phyloP scores from a whole-genome alignment of 35 echinoderm and acorn worm genomes.

The Acanthaster planci region DNA sequence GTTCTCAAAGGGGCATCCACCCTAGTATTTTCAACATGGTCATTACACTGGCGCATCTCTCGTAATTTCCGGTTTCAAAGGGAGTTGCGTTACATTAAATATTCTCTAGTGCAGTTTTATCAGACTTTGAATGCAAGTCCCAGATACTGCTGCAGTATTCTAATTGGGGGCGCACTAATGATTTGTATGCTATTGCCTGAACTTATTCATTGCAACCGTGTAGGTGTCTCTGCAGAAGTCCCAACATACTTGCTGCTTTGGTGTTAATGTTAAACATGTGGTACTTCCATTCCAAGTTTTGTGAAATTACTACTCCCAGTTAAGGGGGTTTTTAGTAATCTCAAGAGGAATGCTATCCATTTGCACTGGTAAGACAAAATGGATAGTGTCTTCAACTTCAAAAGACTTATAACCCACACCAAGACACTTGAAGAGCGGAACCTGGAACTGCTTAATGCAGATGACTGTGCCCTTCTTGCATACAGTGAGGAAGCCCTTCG shows the following conservation, averaged over 20 bases:
- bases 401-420: too few relatives aligned
- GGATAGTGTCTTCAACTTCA: too few relatives aligned
- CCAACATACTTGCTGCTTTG: conserved; percentile 13
- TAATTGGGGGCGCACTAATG: background rate
- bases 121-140: background rate
- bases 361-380: background rate
- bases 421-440: too few relatives aligned
- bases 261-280: conserved; percentile 20
- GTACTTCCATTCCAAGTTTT: conserved; percentile 36
- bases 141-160: background rate
- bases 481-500: too few relatives aligned
- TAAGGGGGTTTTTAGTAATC: background rate
- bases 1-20: too few relatives aligned
- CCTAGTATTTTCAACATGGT: background rate
- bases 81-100: background rate
- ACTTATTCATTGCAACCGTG: background rate
- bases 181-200: conserved; percentile 31
- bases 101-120: conserved; percentile 34
- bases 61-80: too few relatives aligned
- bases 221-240: conserved; percentile 37
- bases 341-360: background rate
- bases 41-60: too few relatives aligned
- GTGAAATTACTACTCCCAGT: conserved; percentile 25
- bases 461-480: too few relatives aligned
- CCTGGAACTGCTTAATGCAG: too few relatives aligned